Base-by-base conservation (phyloP, 2,888 invertebrate species). In the Stenodera caucasica region DNA sequence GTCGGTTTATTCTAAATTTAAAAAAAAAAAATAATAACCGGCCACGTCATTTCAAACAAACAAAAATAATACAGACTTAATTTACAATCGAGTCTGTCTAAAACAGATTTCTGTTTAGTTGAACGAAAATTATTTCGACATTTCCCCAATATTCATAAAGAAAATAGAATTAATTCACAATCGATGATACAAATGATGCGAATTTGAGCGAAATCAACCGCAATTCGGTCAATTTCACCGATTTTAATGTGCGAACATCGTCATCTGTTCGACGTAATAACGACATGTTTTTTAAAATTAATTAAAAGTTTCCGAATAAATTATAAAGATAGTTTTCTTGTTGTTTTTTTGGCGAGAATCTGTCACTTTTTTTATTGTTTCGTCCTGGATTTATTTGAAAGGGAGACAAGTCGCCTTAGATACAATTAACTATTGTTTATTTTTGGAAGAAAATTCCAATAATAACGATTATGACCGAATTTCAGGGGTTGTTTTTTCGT, bases 51-150 rank as follows among this genome's bases (percentile, higher is more conserved):
- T 63, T 32, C 26, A 51, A 49, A 69, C 67, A 57, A 67, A 64
- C 66, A 67, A 67, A 68, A 72, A 73, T 15, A 45, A 45, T 21
- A 15, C 15, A 45, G 72, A 72, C 68, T 69, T 72, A 73, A 75
- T 75, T 75, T 75, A 75, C 74, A 72, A 70, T 67, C 61, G 67
- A 69, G 67, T 69, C 70, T 74, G 75, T 75, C 75, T 71, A 68
- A 72, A 73, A 70, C 75, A 75, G 74, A 73, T 73, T 72, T 72
- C 69, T 70, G 69, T 67, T 71, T 71, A 72, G 69, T 69, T 70
- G 69, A 70, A 68, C 68, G 64, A 64, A n/a, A n/a, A n/a, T n/a
- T n/a, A n/a, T n/a, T n/a, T n/a, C n/a, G n/a, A n/a, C n/a, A n/a
- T n/a, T n/a, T n/a, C n/a, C n/a, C n/a, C n/a, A n/a, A n/a, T n/a